phyloP scores from a whole-genome alignment of 2,888 invertebrate species.

The Diplolepis rosae region DNA sequence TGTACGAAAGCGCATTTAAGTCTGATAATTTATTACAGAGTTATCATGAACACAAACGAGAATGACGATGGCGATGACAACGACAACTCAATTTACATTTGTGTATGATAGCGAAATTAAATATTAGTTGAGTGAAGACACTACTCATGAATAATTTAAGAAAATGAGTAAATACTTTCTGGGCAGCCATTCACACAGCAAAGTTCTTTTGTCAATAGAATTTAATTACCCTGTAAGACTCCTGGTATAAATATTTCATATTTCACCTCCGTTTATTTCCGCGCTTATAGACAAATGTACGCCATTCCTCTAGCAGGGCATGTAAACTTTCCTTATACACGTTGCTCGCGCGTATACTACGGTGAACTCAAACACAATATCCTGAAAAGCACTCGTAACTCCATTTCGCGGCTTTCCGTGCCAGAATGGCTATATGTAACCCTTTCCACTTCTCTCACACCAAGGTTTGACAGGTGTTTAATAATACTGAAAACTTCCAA shows the following conservation, averaged over 20 bases:
- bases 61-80: too few species aligned
- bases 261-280: background rate
- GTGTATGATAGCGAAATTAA: too few species aligned
- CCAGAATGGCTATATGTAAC: constrained; percentile 52
- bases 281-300: background rate
- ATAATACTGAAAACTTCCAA: constrained; percentile 64
- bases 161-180: background rate
- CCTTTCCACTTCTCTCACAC: constrained; percentile 41
- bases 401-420: constrained; percentile 57
- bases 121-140: too few species aligned
- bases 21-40: too few species aligned
- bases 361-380: constrained; percentile 72
- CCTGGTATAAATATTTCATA: background rate
- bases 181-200: too few species aligned
- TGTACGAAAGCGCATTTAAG: too few species aligned
- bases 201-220: background rate
- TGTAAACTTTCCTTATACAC: constrained; percentile 35
- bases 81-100: too few species aligned
- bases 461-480: constrained; percentile 66
- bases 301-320: background rate
- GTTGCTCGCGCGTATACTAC: constrained; percentile 62
- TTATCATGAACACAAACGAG: too few species aligned
- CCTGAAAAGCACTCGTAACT: constrained; percentile 69
- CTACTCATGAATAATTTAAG: too few species aligned
- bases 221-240: background rate